These are phyloP conservation scores for Brachyhypopomus occidentalis DNA, from an alignment of 2,113 vertebrate species.

Conservation along the genomic window DNA sequence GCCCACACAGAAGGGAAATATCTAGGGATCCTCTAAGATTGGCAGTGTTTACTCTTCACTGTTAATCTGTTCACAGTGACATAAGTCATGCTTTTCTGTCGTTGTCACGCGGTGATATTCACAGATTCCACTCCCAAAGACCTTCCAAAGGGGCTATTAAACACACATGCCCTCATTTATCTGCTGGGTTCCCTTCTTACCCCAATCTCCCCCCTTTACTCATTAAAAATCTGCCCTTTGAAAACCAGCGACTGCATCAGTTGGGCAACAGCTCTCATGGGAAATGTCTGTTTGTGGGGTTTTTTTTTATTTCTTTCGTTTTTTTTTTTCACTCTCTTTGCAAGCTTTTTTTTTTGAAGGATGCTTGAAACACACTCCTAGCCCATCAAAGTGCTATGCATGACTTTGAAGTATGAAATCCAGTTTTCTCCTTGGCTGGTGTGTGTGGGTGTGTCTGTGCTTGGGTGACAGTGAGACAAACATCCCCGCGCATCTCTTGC, in stretches of 20 bases:
- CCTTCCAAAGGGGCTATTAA: constrained; percentile 53
- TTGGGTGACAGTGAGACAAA: constrained; percentile 52
- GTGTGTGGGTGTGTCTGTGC: constrained; percentile 54
- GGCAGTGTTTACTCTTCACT: constrained; percentile 11
- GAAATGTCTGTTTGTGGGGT: constrained; percentile 26
- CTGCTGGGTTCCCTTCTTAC: neutral
- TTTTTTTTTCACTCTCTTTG: constrained; percentile 21
- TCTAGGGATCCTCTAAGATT: constrained; percentile 5
- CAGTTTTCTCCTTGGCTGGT: constrained; percentile 67
- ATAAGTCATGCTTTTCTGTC: neutral
- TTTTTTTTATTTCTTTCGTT: constrained; percentile 7
- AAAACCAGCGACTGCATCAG: constrained; percentile 66
- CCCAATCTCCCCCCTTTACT: constrained; percentile 34
- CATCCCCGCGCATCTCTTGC: constrained; percentile 2
- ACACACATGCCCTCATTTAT: constrained; percentile 58
- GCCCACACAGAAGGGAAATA: constrained; percentile 25
- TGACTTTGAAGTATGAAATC: constrained; percentile 77
- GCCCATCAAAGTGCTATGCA: constrained; percentile 73
- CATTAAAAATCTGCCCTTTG: constrained; percentile 67
- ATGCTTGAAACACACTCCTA: constrained; percentile 62
- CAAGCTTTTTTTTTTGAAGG: constrained; percentile 40
- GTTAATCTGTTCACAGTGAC: neutral
- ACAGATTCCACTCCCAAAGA: constrained; percentile 23
- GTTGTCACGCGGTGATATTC: neutral
- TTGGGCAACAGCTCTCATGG: constrained; percentile 65